Evolutionary conservation across 2,888 invertebrate genomes (phyloP).

Genomic region (Drosophila infuscata): DNA sequence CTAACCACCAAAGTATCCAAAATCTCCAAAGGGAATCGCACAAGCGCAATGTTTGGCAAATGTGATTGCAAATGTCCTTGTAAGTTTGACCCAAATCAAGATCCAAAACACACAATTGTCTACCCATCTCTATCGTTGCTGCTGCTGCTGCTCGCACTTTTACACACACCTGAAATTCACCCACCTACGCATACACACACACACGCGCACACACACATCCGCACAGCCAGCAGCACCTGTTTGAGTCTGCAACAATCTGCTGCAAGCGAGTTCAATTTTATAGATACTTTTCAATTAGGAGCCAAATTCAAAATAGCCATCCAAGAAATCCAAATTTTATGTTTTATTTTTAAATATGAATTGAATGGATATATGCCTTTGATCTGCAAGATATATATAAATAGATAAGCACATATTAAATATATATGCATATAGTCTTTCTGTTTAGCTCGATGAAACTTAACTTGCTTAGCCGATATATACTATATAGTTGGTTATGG

Average conservation of each 20-base stretch:
- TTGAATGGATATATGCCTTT: background rate
- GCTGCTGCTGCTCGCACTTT: background rate
- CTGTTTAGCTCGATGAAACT: background rate
- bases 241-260: conserved; percentile 25
- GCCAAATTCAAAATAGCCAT: background rate
- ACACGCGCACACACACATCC: background rate
- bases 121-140: background rate
- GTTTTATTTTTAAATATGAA: background rate
- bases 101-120: background rate
- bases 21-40: conserved; percentile 1
- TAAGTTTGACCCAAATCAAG: conserved; percentile 23
- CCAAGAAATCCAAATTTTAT: background rate
- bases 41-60: background rate
- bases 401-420: background rate
- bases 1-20: background rate
- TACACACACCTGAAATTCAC: background rate
- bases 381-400: background rate
- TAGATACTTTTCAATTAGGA: background rate
- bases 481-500: background rate
- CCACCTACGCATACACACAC: background rate
- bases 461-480: background rate
- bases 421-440: background rate
- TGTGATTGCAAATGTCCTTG: conserved; percentile 21
- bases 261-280: conserved; percentile 15
- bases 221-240: conserved; percentile 9